phyloP scores from a whole-genome alignment of 2,888 invertebrate genomes.

The Graphium colonna region DNA sequence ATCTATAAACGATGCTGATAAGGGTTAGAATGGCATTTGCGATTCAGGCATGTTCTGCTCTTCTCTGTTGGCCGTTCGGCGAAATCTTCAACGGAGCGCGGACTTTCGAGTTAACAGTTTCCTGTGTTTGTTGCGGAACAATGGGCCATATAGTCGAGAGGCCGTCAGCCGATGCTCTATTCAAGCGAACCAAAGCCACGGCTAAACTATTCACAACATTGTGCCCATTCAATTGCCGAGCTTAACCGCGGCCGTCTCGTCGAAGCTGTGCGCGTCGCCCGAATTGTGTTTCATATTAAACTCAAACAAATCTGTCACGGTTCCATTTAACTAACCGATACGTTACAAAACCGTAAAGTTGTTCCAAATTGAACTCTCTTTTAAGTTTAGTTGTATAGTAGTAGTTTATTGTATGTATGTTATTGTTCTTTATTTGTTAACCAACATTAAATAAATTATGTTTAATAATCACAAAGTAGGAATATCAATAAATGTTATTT shows the following conservation, averaged over 20 bases:
- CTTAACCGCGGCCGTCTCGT: slow-evolving; percentile 28
- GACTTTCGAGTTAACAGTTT: slow-evolving; percentile 75
- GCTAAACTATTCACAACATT: slow-evolving; percentile 48
- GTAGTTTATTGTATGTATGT: no score
- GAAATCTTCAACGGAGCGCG: slow-evolving; percentile 59
- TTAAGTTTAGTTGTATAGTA: no score
- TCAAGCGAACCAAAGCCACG: slow-evolving; percentile 51
- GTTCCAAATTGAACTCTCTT: no score
- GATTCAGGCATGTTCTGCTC: background rate
- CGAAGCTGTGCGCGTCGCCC: slow-evolving; percentile 17
- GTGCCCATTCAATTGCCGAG: slow-evolving; percentile 45
- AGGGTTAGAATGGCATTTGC: slow-evolving; percentile 4
- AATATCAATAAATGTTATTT: no score
- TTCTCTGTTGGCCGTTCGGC: slow-evolving; percentile 38
- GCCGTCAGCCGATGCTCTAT: slow-evolving; percentile 60
- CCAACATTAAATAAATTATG: no score
- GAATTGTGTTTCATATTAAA: slow-evolving; percentile 16
- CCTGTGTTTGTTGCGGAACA: slow-evolving; percentile 75
- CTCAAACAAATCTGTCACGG: slow-evolving; percentile 11
- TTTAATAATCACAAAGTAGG: no score
- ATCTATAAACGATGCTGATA: slow-evolving; percentile 1
- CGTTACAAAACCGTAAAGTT: background rate
- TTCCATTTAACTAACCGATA: slow-evolving; percentile 6
- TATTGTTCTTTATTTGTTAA: no score
- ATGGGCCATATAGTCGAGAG: slow-evolving; percentile 64